Evolutionary conservation across 2,888 invertebrate genomes (phyloP), one percentile per base, ranked within the genome.

Genomic region (Dysmachus trigonus): DNA sequence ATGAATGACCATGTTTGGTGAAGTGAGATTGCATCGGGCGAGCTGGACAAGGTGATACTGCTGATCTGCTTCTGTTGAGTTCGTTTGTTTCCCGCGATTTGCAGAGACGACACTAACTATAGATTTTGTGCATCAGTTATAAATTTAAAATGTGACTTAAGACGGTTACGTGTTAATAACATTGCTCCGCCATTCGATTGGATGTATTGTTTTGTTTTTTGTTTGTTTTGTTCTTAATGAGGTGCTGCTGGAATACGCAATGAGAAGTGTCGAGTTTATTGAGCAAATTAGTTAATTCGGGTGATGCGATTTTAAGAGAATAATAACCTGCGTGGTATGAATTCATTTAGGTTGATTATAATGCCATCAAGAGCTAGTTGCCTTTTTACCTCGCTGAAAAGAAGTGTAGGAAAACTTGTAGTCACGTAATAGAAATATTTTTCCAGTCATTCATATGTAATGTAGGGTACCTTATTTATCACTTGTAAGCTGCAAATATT

Each of bases 91-190:
- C 38, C 62, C 62, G 62, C 62, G 62, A 22, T 62, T 10, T 27
- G 8, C 13, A 22, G 22, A 22, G 18, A 27, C 2, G 2, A 22
- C 62, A 8, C 27, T 6, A 22, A 62, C 62, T 62, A n/a, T n/a
- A 27, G 27, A 1, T 62, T 27, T 62, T 76, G 76, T 76, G 35
- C 38, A 15, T 33, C 38, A 38, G n/a, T 76, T 76, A 38, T 76
- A 76, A 35, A 76, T 76, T 76, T 76, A 38, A 76, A 76, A 22
- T 76, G 22, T 76, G 76, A 76, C 35, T 76, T 76, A 76, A 76
- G 76, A 35, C 76, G 33, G 76, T 76, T 76, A 76, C 76, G 76
- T 76, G 38, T 38, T 76, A 76, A 76, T 76, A 38, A 76, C 22
- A 76, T 8, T 38, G 22, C n/a, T 76, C 35, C 38, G 10, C 62